Base-by-base conservation (phyloP, 1,140 invertebrate genomes). In the Cryptotermes secundus region DNA sequence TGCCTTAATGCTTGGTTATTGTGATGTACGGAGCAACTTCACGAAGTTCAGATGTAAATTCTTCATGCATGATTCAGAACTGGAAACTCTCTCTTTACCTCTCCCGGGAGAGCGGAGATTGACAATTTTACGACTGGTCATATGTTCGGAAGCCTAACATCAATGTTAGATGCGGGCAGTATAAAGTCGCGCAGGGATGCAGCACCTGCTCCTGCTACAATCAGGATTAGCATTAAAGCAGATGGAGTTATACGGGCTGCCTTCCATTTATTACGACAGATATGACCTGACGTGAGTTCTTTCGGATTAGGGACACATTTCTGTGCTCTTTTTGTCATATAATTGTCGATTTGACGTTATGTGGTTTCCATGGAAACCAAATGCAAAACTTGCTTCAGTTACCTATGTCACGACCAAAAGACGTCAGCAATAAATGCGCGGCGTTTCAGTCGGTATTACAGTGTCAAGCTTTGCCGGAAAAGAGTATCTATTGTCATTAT, bases 61-160 rank as follows among this genome's bases (percentile, higher is more conserved):
- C 59, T 72, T 72, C 14, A 72, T 72, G 9, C n/a, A 72, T 72
- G 7, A 72, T 72, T 72, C n/a, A 72, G 9, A 72, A 16, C 26
- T 26, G 0, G 26, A n/a, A 72, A 26, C n/a, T 31, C n/a, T 31
- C 59, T 72, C 59, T 72, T 31, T 14, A n/a, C 59, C 59, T 72
- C 26, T 26, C 26, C n/a, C 59, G 6, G 12, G 59, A 72, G n/a
- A 72, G n/a, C 59, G 7, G 59, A 72, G n/a, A 72, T 72, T 72
- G 59, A 72, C 59, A 72, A 72, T 72, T 72, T 72, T 72, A 31
- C n/a, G 59, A 72, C 26, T 72, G 59, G 59, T 72, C 59, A 72
- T 72, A 31, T 72, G 59, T 72, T 72, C 19, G 45, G 3, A 12
- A 22, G 53, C 19, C 16, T 19, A 59, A 59, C 53, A 59, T 59